Evolutionary conservation across 2,113 vertebrate species (phyloP).

Genomic region (Numenius arquata): DNA sequence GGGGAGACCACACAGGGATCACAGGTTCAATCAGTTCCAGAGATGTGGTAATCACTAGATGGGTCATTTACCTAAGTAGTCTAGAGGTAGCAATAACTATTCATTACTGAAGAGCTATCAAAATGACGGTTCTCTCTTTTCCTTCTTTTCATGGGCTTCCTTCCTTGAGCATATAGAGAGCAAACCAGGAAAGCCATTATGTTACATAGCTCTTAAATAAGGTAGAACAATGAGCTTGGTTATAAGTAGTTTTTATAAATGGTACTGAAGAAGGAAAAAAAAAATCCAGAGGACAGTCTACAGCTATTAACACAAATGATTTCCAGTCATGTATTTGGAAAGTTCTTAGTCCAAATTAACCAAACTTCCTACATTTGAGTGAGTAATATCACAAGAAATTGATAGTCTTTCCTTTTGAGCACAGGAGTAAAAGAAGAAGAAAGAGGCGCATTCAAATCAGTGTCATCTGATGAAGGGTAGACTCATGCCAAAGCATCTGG

Average conservation of each 20-base stretch:
- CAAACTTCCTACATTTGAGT: neutral
- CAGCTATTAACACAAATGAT: neutral
- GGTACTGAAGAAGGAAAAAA: neutral
- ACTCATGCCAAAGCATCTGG: neutral
- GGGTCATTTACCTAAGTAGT: slow-evolving; percentile 18
- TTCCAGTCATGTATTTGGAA: neutral
- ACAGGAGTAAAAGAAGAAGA: neutral
- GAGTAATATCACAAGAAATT: neutral
- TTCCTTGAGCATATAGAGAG: neutral
- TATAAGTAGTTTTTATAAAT: neutral
- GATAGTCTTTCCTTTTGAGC: neutral
- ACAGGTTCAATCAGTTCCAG: neutral
- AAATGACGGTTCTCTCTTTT: neutral
- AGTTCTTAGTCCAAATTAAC: neutral
- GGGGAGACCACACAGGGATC: neutral
- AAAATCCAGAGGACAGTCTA: neutral
- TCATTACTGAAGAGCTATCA: neutral
- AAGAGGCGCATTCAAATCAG: neutral
- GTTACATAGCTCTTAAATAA: slow-evolving; percentile 8
- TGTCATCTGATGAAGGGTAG: neutral
- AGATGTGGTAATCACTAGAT: neutral
- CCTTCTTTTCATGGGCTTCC: neutral
- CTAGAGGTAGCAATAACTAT: neutral
- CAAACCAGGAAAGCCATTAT: neutral
- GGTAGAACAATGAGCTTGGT: neutral